Evolutionary conservation across 2,113 vertebrate genomes (phyloP), one percentile per base, ranked within the genome.

Genomic region (Lycocorax pyrrhopterus): DNA sequence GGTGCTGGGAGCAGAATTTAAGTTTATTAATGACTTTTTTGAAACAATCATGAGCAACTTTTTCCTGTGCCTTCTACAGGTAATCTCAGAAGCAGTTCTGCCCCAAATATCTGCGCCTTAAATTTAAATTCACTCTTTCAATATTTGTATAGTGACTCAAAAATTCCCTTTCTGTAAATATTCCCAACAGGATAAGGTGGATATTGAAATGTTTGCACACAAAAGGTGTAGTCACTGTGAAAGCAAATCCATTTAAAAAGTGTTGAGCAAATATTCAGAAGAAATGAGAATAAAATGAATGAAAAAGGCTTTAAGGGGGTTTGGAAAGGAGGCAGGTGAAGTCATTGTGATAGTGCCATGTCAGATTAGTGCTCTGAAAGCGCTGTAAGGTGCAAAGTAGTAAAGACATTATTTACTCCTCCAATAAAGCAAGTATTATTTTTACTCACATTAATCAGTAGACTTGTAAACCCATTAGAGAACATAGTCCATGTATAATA

Each of bases 151-250:
- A 88, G 55, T 47, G 75, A 78, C 85, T 81, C 43, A 83, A 94
- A 95, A 96, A 87, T 90, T 96, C 91, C 68, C 35, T 93, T 84
- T 95, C 64, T 84, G 72, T 94, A 96, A 96, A 90, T 93, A 94
- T 91, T 96, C 85, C 79, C 93, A 71, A 60, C 79, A 88, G 90
- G 56, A 94, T 77, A 88, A 93, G 69, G 41, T 81, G 85, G 93
- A 63, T 95, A 90, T 90, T 90, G 90, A 96, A 96, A 94, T 94
- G 72, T 96, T 95, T 91, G 93, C 75, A 77, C 79, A 94, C 87
- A 96, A 96, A 96, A 94, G 72, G 85, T 97, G 79, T 92, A 90
- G 85, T 68, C 43, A 90, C 85, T 81, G 92, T 90, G 85, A 94
- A 96, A 90, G 83, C 44, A 97, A 96, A 95, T 88, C 90, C 85